phyloP scores from a whole-genome alignment of 2,797 vertebrate genomes.

The Anas georgica region DNA sequence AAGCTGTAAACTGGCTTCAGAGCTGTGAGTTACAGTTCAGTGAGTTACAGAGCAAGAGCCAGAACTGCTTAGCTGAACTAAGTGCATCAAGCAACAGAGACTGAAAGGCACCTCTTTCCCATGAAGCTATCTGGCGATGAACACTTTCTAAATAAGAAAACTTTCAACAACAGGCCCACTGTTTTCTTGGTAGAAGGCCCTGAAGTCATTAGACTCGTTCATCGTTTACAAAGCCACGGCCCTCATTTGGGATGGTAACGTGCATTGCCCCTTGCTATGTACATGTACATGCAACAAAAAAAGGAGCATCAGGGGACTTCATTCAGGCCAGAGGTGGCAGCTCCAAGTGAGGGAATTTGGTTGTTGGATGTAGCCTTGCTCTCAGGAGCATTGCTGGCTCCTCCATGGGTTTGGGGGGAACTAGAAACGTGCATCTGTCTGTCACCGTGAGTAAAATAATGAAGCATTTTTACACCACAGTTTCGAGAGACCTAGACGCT shows the following conservation, averaged over 20 bases:
- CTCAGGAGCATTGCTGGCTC: neutral
- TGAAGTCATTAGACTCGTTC: neutral
- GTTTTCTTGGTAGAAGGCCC: neutral
- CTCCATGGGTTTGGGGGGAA: neutral
- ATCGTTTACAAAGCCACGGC: neutral
- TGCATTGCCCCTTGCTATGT: accelerated
- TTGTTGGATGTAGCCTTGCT: neutral
- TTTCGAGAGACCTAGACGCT: neutral
- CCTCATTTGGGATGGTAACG: neutral
- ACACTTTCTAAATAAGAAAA: conserved; percentile 18
- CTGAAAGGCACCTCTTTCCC: neutral
- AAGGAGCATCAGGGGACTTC: neutral
- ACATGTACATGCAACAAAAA: accelerated
- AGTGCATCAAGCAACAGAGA: neutral
- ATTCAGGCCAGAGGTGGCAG: neutral
- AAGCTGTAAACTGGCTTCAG: neutral
- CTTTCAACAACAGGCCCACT: conserved; percentile 15
- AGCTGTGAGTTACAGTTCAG: neutral
- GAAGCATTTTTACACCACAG: neutral
- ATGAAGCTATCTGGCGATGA: neutral
- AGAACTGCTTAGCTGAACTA: neutral
- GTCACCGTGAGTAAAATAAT: neutral
- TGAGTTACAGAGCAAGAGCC: neutral
- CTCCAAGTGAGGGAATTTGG: neutral
- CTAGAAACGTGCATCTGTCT: neutral